Base-by-base conservation (phyloP, 2,888 invertebrate genomes). In the Ommatoiulus sabulosus region DNA sequence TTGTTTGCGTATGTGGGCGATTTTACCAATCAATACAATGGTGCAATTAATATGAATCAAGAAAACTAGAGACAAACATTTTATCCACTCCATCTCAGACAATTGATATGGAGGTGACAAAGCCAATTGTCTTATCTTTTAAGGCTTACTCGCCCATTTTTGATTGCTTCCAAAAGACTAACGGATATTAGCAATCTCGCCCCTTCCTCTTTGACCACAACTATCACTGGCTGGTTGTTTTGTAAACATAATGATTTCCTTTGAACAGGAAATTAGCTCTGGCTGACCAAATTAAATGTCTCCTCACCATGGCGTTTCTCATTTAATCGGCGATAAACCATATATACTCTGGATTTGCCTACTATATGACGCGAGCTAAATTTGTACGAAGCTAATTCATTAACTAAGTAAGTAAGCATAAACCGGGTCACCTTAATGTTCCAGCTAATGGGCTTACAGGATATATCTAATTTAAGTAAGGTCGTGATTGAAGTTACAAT, bases 401-500 rank as follows among this genome's bases (percentile, higher is more conserved):
- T 57, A 57, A 17, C 57, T 1, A 17, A 57, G 57, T 57, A 57
- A 57, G 57, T 57, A 17, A 15, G 57, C 57, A 57, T 8, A 57
- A 57, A 57, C 57, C 57, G n/a, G 6, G 46, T 46, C 46, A 8
- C 8, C 46, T 46, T 46, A 46, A 46, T n/a, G 57, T 17, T 57
- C 57, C 57, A 17, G 57, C n/a, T 57, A 57, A 44, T 35, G 87
- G 89, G 91, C 90, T 90, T 57, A 57, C 17, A 5, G n/a, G 85
- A 94, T 94, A 17, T 17, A 57, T 17, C n/a, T n/a, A 57, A 57
- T 57, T 57, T n/a, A 48, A 3, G 2, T 3, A 15, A 57, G 57
- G 15, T 17, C 15, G 15, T 57, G 10, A 57, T 57, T 57, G 57
- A 1, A 3, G 57, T 17, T 15, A 57, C 57, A 17, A 57, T n/a